phyloP scores from a whole-genome alignment of 2,888 invertebrate species.

The Eulithis testata region DNA sequence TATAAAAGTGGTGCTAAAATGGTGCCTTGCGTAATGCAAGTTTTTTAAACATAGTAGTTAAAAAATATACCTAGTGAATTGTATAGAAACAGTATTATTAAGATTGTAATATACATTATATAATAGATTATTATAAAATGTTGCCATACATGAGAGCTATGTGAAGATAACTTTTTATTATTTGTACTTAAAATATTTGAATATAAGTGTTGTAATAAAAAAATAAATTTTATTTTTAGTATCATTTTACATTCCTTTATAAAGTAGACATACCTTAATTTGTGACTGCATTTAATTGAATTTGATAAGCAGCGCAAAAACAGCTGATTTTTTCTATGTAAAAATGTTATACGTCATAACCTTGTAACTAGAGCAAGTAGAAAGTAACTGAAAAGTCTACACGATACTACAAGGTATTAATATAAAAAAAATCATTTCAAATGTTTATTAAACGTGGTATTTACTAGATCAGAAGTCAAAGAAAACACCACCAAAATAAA shows the following conservation, averaged over 20 bases:
- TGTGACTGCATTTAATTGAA: too few species aligned
- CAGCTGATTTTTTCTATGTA: too few species aligned
- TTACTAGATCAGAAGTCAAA: too few species aligned
- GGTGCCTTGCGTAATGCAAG: constrained; percentile 59
- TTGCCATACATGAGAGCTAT: constrained; percentile 67
- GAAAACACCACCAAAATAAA: too few species aligned
- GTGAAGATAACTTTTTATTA: constrained; percentile 39
- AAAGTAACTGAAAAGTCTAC: too few species aligned
- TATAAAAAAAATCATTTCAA: too few species aligned
- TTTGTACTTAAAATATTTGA: constrained; percentile 75
- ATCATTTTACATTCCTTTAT: constrained; percentile 18
- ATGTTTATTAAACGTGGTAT: too few species aligned
- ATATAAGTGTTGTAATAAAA: constrained; percentile 76
- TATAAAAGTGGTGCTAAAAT: constrained; percentile 56
- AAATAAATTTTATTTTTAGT: constrained; percentile 42
- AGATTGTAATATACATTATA: constrained; percentile 54
- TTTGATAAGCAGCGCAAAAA: too few species aligned
- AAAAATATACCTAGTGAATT: constrained; percentile 39
- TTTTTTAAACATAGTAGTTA: constrained; percentile 28
- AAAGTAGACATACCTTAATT: background rate
- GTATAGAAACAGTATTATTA: constrained; percentile 66
- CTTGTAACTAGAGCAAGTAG: too few species aligned
- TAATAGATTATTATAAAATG: constrained; percentile 43
- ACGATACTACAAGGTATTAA: too few species aligned
- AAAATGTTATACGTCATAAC: too few species aligned